phyloP scores from a whole-genome alignment of 1,140 invertebrate species.

The Hermatobates lingyangjiaoensis region DNA sequence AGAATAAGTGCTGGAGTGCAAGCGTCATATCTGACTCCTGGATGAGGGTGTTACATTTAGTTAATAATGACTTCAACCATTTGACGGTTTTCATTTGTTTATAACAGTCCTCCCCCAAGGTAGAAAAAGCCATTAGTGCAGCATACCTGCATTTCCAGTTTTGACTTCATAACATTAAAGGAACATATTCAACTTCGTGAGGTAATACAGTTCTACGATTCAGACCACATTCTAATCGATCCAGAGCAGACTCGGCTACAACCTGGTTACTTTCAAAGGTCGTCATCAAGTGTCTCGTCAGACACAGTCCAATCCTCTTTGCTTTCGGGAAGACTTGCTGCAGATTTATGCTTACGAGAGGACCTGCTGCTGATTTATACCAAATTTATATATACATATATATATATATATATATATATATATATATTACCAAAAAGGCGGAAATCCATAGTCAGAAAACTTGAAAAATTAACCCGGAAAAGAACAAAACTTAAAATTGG shows the following conservation, averaged over 20 bases:
- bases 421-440: too few relatives aligned
- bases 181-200: slow-evolving; percentile 66
- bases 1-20: too few relatives aligned
- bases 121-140: slow-evolving; percentile 94
- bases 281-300: slow-evolving; percentile 65
- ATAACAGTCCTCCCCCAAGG: slow-evolving; percentile 93
- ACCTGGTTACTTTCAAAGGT: slow-evolving; percentile 83
- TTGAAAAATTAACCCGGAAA: too few relatives aligned
- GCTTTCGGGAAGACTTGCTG: too few relatives aligned
- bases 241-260: slow-evolving; percentile 88
- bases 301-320: slow-evolving; percentile 64
- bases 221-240: slow-evolving; percentile 85
- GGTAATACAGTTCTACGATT: slow-evolving; percentile 90
- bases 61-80: slow-evolving; percentile 79
- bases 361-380: too few relatives aligned
- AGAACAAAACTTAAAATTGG: too few relatives aligned
- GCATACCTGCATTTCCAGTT: slow-evolving; percentile 81
- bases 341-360: too few relatives aligned
- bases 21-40: slow-evolving; percentile 83
- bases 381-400: too few relatives aligned
- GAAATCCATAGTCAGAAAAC: too few relatives aligned
- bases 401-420: too few relatives aligned
- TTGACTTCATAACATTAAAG: slow-evolving; percentile 63
- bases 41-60: slow-evolving; percentile 77
- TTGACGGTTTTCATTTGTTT: slow-evolving; percentile 88